Evolutionary conservation across 2,888 invertebrate genomes (phyloP), one percentile per base, ranked within the genome.

Genomic region (Anorthoa munda): DNA sequence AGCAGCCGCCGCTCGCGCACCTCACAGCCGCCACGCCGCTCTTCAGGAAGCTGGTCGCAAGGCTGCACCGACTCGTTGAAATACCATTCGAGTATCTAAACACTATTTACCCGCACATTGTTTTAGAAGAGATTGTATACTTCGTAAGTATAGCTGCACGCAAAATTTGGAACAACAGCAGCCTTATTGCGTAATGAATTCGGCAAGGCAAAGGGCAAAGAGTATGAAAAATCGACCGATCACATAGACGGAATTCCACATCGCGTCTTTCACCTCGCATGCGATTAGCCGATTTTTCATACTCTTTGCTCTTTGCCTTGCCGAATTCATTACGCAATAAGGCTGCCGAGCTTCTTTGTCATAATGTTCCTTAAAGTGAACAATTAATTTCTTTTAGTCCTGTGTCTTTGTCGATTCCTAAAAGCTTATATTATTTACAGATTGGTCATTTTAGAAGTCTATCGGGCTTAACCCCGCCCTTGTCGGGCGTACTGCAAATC

Each of bases 371-470:
- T 4, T 55, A 4, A 15, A 56, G 0, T 56, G 17, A 56, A 39
- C 9, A 39, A 26, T 17, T 26, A 1, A 45, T 45, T 53, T 45
- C n/a, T 59, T 60, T 15, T 21, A 60, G 15, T 3, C 9, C 45
- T 9, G 59, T n/a, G 15, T 3, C 15, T 45, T 21, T 60, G 21
- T 3, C 23, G 53, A 55, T 55, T 45, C 45, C 21, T 60, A 45
- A 59, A 59, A 45, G 7, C 45, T 60, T 21, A 60, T 45, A 21
- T 60, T 45, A 45, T 21, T 95, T 94, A 76, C 94, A 98, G 97
- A 95, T 98, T 87, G 98, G 98, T 0, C 97, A 97, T 90, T 97
- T 98, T 88, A 96, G 97, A 86, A 95, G 95, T 31, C 4, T 95
- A 0, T 82, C 92, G 2, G 83, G 90, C 0, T 61, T 97, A 0